These are phyloP conservation scores for Napeogenes inachia DNA, from an alignment of 2,888 invertebrate species.

Conservation along the genomic window DNA sequence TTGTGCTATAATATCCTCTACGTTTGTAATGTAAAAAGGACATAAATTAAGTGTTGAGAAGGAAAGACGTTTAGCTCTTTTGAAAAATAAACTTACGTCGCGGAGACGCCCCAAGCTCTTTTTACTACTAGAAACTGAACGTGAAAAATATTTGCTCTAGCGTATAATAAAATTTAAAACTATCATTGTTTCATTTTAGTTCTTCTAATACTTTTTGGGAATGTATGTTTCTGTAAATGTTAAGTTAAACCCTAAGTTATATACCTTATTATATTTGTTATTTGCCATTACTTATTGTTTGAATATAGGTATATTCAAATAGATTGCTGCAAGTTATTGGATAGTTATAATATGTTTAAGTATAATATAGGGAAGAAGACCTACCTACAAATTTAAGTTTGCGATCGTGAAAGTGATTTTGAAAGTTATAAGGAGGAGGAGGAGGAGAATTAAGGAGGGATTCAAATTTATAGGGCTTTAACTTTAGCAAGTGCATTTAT, in stretches of 20 bases:
- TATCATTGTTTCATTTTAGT: neutral
- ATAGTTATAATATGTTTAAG: constrained; percentile 27
- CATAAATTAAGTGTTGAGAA: constrained; percentile 15
- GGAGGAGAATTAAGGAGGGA: no score
- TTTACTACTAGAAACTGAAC: constrained; percentile 7
- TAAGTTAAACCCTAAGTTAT: no score
- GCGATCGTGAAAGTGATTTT: constrained; percentile 6
- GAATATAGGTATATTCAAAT: constrained; percentile 21
- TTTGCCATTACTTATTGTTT: no score
- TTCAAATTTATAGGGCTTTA: constrained; percentile 12
- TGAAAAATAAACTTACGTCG: constrained; percentile 16
- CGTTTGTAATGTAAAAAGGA: constrained; percentile 9
- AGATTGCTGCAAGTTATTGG: constrained; percentile 22
- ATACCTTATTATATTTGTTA: no score
- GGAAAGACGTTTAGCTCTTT: constrained; percentile 13
- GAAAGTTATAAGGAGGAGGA: constrained; percentile 13
- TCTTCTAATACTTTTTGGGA: neutral
- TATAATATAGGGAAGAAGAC: constrained; percentile 20
- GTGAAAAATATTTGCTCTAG: constrained; percentile 4
- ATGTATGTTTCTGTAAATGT: no score
- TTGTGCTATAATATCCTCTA: neutral
- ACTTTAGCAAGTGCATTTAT: constrained; percentile 11
- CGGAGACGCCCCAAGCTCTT: constrained; percentile 8
- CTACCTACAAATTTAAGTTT: constrained; percentile 17
- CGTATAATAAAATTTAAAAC: neutral